phyloP scores from a whole-genome alignment of 2,888 invertebrate genomes.

The Tigriopus californicus region DNA sequence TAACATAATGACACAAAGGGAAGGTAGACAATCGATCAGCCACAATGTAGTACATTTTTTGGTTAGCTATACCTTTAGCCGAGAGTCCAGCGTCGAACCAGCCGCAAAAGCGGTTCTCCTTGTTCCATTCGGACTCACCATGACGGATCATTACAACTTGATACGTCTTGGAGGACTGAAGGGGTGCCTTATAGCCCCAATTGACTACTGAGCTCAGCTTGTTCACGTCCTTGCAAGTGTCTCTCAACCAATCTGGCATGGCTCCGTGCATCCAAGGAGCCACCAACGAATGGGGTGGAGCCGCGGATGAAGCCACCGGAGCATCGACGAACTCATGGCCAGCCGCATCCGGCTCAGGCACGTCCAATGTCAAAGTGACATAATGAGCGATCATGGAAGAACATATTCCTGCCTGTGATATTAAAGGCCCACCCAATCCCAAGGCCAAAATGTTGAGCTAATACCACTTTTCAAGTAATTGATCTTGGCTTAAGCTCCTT shows the following conservation, averaged over 20 bases:
- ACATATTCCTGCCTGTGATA: too few species aligned
- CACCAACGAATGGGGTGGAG: not conserved
- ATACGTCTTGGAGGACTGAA: slow-evolving; percentile 22
- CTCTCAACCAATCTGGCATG: not conserved
- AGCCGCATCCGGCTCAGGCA: not conserved
- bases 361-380: not conserved
- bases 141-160: slow-evolving; percentile 54
- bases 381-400: too few species aligned
- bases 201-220: not conserved
- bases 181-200: not conserved
- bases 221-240: not conserved
- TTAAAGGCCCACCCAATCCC: too few species aligned
- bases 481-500: too few species aligned
- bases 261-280: not conserved
- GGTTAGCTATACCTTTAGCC: not conserved
- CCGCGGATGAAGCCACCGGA: not conserved
- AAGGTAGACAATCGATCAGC: too few species aligned
- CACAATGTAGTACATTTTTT: too few species aligned
- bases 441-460: too few species aligned
- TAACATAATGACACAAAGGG: not conserved
- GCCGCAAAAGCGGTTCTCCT: slow-evolving; percentile 50
- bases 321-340: not conserved
- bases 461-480: too few species aligned
- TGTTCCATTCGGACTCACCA: slow-evolving; percentile 56
- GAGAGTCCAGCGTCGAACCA: slow-evolving; percentile 42